Evolutionary conservation across 1,140 invertebrate genomes (phyloP).

Genomic region (Penaeus vannamei): DNA sequence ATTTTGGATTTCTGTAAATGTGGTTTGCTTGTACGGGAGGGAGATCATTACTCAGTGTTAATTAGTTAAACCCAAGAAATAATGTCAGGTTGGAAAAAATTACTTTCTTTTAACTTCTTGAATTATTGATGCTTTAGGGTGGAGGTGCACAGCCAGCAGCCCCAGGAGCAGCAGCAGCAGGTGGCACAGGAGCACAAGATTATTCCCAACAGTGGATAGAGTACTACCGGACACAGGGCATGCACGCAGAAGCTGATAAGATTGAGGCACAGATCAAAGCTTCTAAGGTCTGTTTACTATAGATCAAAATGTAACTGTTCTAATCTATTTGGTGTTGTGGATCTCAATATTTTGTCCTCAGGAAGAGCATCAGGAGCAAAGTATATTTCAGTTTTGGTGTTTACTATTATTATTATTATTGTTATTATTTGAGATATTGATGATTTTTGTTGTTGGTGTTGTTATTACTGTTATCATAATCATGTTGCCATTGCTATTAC

Average conservation of each 20-base stretch:
- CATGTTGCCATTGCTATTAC: too few relatives aligned
- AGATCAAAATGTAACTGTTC: too few relatives aligned
- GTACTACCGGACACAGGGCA: conserved; percentile 93
- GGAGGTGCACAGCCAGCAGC: conserved; percentile 48
- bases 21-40: background rate
- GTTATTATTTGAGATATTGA: too few relatives aligned
- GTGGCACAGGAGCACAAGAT: conserved; percentile 74
- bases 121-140: conserved; percentile 47
- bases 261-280: conserved; percentile 87
- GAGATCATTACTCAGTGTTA: background rate
- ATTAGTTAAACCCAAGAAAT: background rate
- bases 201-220: conserved; percentile 98
- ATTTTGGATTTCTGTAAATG: too few relatives aligned
- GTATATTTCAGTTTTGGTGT: too few relatives aligned
- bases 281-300: conserved; percentile 72
- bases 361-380: too few relatives aligned
- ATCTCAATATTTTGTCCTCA: too few relatives aligned
- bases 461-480: too few relatives aligned
- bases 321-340: too few relatives aligned
- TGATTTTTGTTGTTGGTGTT: too few relatives aligned
- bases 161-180: conserved; percentile 47
- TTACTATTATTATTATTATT: too few relatives aligned
- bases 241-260: conserved; percentile 90
- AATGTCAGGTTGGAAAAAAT: too few relatives aligned
- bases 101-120: conserved; percentile 16